Conservation (phyloP, 35 echinoderm and acorn worm genomes). For the Patiria miniata region DNA sequence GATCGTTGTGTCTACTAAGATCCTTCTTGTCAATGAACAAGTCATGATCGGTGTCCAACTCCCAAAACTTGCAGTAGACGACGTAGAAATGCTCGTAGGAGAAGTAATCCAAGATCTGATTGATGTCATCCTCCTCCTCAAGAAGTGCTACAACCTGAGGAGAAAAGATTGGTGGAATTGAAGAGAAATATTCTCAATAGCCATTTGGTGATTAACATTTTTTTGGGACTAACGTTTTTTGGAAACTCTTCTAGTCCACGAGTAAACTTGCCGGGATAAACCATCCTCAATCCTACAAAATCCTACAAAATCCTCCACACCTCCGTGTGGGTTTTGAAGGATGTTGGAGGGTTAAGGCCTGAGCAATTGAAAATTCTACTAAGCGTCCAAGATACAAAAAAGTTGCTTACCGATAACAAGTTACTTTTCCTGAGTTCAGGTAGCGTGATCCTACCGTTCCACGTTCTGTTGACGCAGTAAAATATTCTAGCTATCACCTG, state of each 20-base stretch:
- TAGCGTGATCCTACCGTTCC: slow-evolving; percentile 92
- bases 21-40: slow-evolving; percentile 94
- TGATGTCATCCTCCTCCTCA: slow-evolving; percentile 98
- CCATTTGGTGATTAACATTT: too few species aligned
- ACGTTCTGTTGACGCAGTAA: slow-evolving; percentile 93
- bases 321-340: too few species aligned
- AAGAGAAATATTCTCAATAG: too few species aligned
- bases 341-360: too few species aligned
- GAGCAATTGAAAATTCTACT: too few species aligned
- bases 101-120: slow-evolving; percentile 96
- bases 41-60: slow-evolving; percentile 96
- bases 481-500: slow-evolving; percentile 99
- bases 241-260: too few species aligned
- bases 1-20: slow-evolving; percentile 85
- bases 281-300: too few species aligned
- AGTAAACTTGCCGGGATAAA: too few species aligned
- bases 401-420: slow-evolving; percentile 77
- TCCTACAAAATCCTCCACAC: too few species aligned
- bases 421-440: slow-evolving; percentile 92
- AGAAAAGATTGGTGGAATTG: too few species aligned
- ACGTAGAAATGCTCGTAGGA: slow-evolving; percentile 99
- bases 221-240: too few species aligned
- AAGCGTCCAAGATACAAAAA: too few species aligned
- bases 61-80: slow-evolving; percentile 99
- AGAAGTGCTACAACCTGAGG: slow-evolving; percentile 49